These are phyloP conservation scores for Hipparchia semele DNA, from an alignment of 2,888 invertebrate species.

Conservation along the genomic window DNA sequence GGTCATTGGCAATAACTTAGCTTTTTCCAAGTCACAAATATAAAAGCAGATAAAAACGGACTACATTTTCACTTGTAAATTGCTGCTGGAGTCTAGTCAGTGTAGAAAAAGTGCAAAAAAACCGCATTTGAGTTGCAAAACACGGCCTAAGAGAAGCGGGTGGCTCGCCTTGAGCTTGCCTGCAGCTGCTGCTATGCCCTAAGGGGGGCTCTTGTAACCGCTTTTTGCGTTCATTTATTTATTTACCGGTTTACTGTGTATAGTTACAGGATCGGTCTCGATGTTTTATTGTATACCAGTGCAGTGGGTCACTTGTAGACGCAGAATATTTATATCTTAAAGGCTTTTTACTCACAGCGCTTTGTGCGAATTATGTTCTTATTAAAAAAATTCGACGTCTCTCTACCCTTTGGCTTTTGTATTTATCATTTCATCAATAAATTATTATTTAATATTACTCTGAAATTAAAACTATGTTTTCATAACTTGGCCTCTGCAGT, in stretches of 20 bases:
- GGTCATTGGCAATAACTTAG: conserved; percentile 37
- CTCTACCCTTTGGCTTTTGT: too few species aligned
- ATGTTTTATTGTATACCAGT: conserved; percentile 33
- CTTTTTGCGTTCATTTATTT: conserved; percentile 67
- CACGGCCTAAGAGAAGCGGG: conserved; percentile 59
- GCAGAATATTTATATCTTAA: background rate
- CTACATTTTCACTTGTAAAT: conserved; percentile 37
- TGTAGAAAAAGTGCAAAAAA: conserved; percentile 48
- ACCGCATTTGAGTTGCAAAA: conserved; percentile 61
- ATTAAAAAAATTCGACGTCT: background rate
- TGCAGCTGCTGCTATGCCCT: conserved; percentile 63
- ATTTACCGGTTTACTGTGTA: conserved; percentile 70
- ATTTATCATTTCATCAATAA: too few species aligned
- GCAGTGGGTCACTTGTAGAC: conserved; percentile 18
- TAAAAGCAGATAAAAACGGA: conserved; percentile 28
- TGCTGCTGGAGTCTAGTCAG: conserved; percentile 39
- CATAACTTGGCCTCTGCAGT: too few species aligned
- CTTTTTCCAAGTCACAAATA: conserved; percentile 36
- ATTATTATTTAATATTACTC: too few species aligned
- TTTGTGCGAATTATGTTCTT: background rate
- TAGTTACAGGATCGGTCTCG: conserved; percentile 49
- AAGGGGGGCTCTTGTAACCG: conserved; percentile 69
- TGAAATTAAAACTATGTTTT: too few species aligned
- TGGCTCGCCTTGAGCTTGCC: conserved; percentile 72
- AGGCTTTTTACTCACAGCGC: background rate